Base-by-base conservation (phyloP, 2,888 invertebrate species). In the Xestia sexstrigata region DNA sequence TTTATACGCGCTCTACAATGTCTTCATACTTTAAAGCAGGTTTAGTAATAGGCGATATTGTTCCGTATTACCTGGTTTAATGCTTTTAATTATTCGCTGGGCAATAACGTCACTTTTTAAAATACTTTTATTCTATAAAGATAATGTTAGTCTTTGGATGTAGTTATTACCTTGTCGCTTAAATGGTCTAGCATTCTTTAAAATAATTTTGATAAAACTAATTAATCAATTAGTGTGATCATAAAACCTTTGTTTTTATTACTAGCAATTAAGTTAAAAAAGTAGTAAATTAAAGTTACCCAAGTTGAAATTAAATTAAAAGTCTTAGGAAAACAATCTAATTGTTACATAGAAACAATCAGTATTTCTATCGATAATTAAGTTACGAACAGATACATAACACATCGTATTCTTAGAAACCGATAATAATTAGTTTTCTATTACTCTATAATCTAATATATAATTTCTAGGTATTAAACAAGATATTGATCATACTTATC, bases 371-470 rank as follows among this genome's bases (percentile, higher is more conserved):
- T 67, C 20, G 23, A 73, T 66, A 69, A 73, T 78, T 72, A 42
- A 69, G 39, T 65, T 66, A 60, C 30, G 35, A 35, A 63, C 66
- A n/a, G 39, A 70, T 35, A 65, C 42, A 47, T 52, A 60, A 55
- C 20, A 47, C 39, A 23, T 82, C 49, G 23, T 23, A 35, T 70
- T 83, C 66, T 78, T 62, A 20, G 72, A 70, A 73, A 58, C 35
- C 26, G 26, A 49, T 65, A 35, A 42, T 42, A n/a, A 45, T 62
- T 1, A 69, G 47, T 62, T 35, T 55, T 60, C 1, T 15, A n/a
- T n/a, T n/a, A n/a, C n/a, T n/a, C n/a, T n/a, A n/a, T n/a, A n/a
- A n/a, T n/a, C n/a, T n/a, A n/a, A n/a, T n/a, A n/a, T n/a, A n/a
- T n/a, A n/a, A n/a, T n/a, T 23, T 39, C 8, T 52, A 13, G 11